Conservation (phyloP, 1,140 invertebrate genomes). For the Sitophilus oryzae region DNA sequence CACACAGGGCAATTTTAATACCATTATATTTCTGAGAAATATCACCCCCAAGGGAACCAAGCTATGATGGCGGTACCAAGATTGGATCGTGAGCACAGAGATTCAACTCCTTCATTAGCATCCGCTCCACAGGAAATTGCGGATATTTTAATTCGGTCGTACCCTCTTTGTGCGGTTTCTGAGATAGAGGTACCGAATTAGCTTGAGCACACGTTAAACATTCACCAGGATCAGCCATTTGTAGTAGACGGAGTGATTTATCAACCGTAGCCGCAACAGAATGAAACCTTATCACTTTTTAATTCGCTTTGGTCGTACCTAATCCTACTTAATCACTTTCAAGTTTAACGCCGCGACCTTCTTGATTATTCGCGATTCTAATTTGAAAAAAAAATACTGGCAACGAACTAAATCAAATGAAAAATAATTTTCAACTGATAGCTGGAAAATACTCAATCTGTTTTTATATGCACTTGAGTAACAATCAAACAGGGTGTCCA, state of each 20-base stretch:
- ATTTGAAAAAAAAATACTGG: background rate
- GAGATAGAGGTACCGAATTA: constrained; percentile 1
- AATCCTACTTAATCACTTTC: background rate
- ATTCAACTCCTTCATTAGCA: constrained; percentile 37
- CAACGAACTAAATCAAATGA: constrained; percentile 1
- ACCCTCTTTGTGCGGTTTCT: constrained; percentile 11
- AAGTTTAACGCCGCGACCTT: background rate
- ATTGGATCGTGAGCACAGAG: constrained; percentile 38
- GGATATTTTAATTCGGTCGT: constrained; percentile 28
- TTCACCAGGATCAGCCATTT: constrained; percentile 39
- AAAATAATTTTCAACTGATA: constrained; percentile 10
- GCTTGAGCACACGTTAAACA: constrained; percentile 23
- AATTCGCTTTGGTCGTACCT: background rate
- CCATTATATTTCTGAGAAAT: no score
- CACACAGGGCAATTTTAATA: no score
- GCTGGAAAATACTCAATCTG: background rate
- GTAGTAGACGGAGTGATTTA: constrained; percentile 9
- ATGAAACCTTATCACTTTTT: constrained; percentile 1
- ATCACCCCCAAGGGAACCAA: background rate
- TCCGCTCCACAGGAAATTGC: constrained; percentile 27
- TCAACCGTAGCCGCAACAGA: constrained; percentile 10
- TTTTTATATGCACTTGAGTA: constrained; percentile 12
- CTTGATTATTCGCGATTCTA: background rate
- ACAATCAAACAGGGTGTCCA: constrained; percentile 1
- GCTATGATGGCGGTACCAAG: constrained; percentile 37